A percentile compares a stretch with the other conserved stretches of the same genome.
Evolutionary conservation across 1,140 invertebrate species (phyloP).

Genomic region (Zaprionus ghesquierei): DNA sequence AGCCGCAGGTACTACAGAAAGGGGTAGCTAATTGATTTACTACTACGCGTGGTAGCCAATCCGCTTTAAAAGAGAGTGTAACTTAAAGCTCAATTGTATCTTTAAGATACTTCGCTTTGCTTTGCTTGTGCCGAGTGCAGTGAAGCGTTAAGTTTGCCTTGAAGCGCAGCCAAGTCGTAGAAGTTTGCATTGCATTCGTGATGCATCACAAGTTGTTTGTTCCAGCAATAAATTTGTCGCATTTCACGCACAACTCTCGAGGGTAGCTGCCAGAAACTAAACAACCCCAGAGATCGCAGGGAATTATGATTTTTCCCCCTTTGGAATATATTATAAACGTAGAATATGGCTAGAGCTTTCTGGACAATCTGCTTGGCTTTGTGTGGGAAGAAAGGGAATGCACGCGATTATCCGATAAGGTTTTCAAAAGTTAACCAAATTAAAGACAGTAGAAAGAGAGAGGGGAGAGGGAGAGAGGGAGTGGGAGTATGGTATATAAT

Average conservation of each 20-base stretch:
- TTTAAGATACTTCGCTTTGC: conserved; percentile 15
- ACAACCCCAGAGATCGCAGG: conserved; percentile 7
- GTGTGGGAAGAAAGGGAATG: neutral
- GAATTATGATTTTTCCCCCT: neutral
- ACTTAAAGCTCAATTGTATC: conserved; percentile 1
- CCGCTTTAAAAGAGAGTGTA: neutral
- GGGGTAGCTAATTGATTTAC: conserved; percentile 70
- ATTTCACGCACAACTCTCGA: conserved; percentile 15
- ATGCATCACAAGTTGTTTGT: conserved; percentile 52
- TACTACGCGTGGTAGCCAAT: neutral
- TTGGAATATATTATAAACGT: neutral
- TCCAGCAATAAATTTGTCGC: conserved; percentile 38
- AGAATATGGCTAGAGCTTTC: conserved; percentile 9
- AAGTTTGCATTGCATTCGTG: conserved; percentile 44
- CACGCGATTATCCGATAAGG: neutral
- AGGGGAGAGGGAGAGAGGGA: no score
- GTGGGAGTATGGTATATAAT: no score
- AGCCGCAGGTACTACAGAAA: conserved; percentile 41
- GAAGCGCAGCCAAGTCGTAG: conserved; percentile 51
- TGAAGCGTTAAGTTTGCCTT: conserved; percentile 43
- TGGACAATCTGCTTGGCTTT: conserved; percentile 23
- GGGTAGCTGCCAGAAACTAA: conserved; percentile 6
- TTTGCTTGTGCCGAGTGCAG: conserved; percentile 12
- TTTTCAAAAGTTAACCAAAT: neutral
- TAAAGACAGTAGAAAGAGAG: neutral